These are phyloP conservation scores for Lymantria dispar DNA, from an alignment of 2,888 invertebrate species.

Conservation along the genomic window DNA sequence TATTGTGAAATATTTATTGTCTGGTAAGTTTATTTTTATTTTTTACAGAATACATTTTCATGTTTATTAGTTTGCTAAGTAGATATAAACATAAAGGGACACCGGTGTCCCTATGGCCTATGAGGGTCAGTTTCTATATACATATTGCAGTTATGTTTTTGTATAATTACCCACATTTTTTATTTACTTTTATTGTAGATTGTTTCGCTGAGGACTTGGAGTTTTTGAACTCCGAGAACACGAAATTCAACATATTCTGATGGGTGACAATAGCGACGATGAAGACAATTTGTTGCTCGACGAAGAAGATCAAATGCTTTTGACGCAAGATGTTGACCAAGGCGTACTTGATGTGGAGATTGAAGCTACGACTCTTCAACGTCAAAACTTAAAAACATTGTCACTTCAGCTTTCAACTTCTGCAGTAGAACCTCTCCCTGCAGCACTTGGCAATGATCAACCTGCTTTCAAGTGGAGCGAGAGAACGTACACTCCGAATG, in stretches of 20 bases:
- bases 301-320: neutral
- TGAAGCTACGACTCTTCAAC: neutral
- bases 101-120: too few relatives aligned
- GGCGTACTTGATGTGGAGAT: neutral
- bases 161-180: too few relatives aligned
- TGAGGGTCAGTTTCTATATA: too few relatives aligned
- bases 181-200: too few relatives aligned
- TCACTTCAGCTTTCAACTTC: neutral
- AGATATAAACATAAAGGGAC: too few relatives aligned
- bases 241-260: neutral
- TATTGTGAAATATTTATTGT: too few relatives aligned
- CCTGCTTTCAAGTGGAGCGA: slow-evolving; percentile 1
- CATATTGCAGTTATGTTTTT: too few relatives aligned
- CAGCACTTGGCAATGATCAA: neutral
- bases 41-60: too few relatives aligned
- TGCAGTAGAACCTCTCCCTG: neutral
- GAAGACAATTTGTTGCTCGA: neutral
- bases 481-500: neutral
- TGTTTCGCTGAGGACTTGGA: neutral
- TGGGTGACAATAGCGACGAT: slow-evolving; percentile 2
- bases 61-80: too few relatives aligned
- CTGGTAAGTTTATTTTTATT: too few relatives aligned
- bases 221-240: neutral
- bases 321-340: neutral
- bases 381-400: neutral